Evolutionary conservation across 2,113 vertebrate species (phyloP).

Genomic region (Ivindomyrus marchei): DNA sequence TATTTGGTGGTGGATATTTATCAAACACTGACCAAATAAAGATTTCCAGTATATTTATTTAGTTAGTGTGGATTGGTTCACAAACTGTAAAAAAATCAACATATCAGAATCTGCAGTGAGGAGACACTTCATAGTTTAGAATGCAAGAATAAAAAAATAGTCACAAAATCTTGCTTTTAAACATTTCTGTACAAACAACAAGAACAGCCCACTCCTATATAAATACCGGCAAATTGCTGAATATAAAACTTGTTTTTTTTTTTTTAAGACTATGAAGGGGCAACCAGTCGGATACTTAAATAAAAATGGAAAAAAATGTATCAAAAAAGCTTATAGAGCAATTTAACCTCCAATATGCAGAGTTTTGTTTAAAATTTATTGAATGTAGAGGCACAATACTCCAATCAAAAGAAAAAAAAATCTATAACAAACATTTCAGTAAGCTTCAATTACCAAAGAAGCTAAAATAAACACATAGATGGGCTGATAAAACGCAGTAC

Average conservation of each 20-base stretch:
- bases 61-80: slow-evolving; percentile 31
- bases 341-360: slow-evolving; percentile 28
- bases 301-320: not conserved
- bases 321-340: not conserved
- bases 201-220: slow-evolving; percentile 37
- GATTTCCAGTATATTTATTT: slow-evolving; percentile 35
- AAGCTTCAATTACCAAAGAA: slow-evolving; percentile 60
- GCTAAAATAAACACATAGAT: slow-evolving; percentile 66
- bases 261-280: not conserved
- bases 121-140: slow-evolving; percentile 26
- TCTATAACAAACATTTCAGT: slow-evolving; percentile 55
- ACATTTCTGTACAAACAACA: slow-evolving; percentile 38
- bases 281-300: not conserved
- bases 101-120: slow-evolving; percentile 23
- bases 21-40: slow-evolving; percentile 1
- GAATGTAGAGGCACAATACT: slow-evolving; percentile 61
- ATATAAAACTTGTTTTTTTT: slow-evolving; percentile 17
- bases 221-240: slow-evolving; percentile 18
- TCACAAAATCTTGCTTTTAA: slow-evolving; percentile 31
- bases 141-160: slow-evolving; percentile 33
- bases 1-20: not conserved
- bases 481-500: slow-evolving; percentile 35
- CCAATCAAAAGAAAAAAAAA: slow-evolving; percentile 58
- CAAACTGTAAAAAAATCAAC: slow-evolving; percentile 24
- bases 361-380: slow-evolving; percentile 65